Conservation (phyloP, 2,113 vertebrate genomes). For the Reinhardtius hippoglossoides region DNA sequence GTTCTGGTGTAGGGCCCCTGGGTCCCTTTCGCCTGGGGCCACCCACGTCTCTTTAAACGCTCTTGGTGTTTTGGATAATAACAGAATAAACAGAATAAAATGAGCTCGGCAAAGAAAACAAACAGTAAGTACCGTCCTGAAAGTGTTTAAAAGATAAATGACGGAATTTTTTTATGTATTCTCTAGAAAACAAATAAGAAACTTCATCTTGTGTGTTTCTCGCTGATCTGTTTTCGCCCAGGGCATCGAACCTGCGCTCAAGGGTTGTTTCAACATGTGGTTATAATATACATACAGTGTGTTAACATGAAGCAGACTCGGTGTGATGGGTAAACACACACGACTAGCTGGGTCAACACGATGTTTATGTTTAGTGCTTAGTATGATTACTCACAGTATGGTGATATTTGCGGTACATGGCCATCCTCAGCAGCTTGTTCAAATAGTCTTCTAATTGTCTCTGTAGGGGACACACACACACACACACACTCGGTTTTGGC, state of each 20-base stretch:
- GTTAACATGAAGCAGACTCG: constrained; percentile 33
- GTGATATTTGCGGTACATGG: constrained; percentile 95
- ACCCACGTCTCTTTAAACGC: no score
- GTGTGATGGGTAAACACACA: constrained; percentile 45
- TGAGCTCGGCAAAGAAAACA: no score
- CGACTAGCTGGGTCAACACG: constrained; percentile 4
- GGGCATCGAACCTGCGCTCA: no score
- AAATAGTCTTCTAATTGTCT: constrained; percentile 98
- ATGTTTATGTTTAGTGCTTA: background rate
- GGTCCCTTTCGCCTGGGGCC: no score
- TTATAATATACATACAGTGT: background rate
- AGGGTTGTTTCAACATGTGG: background rate
- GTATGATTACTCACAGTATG: constrained; percentile 89
- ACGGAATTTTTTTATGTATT: no score
- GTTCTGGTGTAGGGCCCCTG: no score
- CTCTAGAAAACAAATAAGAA: no score
- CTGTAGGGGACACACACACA: no score
- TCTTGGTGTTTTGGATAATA: no score
- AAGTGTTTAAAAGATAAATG: no score
- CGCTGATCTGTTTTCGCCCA: background rate
- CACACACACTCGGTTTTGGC: constrained; percentile 53
- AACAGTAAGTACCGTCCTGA: no score
- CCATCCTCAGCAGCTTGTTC: constrained; percentile 93
- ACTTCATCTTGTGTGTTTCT: background rate
- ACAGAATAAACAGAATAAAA: no score